Evolutionary conservation across 2,888 invertebrate genomes (phyloP), one percentile per base, ranked within the genome.

Genomic region (Neoascia interrupta): DNA sequence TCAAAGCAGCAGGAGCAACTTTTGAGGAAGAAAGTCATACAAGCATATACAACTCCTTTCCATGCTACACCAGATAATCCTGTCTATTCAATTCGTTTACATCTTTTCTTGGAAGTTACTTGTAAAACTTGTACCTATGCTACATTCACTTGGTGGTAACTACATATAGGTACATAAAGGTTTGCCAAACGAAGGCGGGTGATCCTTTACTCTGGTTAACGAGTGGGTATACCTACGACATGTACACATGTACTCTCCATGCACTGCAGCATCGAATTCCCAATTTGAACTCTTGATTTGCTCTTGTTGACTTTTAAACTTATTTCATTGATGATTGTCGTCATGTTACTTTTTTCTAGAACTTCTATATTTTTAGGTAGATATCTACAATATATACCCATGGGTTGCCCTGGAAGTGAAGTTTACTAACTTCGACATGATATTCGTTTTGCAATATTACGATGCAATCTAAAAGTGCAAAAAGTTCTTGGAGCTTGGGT

Each of bases 211-310:
- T 70, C 37, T 39, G 58, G 58, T 76, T 70, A 76, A 76, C 70
- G 70, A 70, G 45, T 54, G n/a, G n/a, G n/a, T n/a, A n/a, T n/a
- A n/a, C n/a, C n/a, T n/a, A 43, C 43, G 58, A 41, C 23, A 75
- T 56, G 69, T 75, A 56, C 49, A 69, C 28, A 49, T 5, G 49
- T 39, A 63, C 31, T 16, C 36, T 43, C 28, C 43, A 15, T 53
- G 34, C 28, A 41, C 28, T 47, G 15, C 41, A 58, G 41, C 18
- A 58, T 16, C 37, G 45, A 54, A 58, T 66, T 76, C 72, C 61
- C 79, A 79, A 79, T 66, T 79, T 66, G 66, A 79, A 72, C 79
- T 79, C 72, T 79, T 79, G 79, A 79, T 79, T 79, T 79, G 66
- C 37, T 60, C 79, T 72, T 72, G 79, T 79, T 79, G 79, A 79